A percentile compares a stretch with the other conserved stretches of the same genome.
Conservation (phyloP, 2,113 vertebrate species). For the Cygnus atratus region DNA sequence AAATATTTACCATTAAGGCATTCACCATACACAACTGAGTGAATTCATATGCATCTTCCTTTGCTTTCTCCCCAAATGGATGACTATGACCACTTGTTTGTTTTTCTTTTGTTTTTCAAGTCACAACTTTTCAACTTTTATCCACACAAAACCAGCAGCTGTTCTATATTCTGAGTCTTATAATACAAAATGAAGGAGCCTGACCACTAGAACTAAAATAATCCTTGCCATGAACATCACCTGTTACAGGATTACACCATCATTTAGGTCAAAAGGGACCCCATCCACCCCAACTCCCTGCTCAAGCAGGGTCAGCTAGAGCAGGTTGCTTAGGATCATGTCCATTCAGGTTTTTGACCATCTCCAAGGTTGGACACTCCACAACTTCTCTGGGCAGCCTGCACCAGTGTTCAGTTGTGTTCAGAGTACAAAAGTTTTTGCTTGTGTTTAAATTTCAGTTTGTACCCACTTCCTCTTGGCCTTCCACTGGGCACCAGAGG, state of each 20-base stretch:
- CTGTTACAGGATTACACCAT: background rate
- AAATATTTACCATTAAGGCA: background rate
- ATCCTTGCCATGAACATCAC: background rate
- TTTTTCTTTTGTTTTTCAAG: background rate
- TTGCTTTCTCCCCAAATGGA: background rate
- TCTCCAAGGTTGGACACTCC: background rate
- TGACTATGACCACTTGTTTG: background rate
- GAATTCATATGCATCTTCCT: background rate
- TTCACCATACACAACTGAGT: background rate
- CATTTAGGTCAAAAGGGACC: background rate
- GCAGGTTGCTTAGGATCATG: background rate
- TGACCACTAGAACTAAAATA: background rate
- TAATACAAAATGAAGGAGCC: background rate
- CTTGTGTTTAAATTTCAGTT: background rate
- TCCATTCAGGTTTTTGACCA: background rate
- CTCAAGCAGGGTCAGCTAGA: background rate
- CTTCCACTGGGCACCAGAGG: background rate
- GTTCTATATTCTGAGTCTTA: background rate
- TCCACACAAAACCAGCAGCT: background rate
- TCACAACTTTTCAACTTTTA: background rate
- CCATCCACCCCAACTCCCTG: background rate
- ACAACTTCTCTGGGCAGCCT: background rate
- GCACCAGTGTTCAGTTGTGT: background rate
- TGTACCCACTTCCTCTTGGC: background rate
- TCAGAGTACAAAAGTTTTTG: background rate